Evolutionary conservation across 1,140 invertebrate genomes (phyloP).

Genomic region (Lordiphosa clarofinis): DNA sequence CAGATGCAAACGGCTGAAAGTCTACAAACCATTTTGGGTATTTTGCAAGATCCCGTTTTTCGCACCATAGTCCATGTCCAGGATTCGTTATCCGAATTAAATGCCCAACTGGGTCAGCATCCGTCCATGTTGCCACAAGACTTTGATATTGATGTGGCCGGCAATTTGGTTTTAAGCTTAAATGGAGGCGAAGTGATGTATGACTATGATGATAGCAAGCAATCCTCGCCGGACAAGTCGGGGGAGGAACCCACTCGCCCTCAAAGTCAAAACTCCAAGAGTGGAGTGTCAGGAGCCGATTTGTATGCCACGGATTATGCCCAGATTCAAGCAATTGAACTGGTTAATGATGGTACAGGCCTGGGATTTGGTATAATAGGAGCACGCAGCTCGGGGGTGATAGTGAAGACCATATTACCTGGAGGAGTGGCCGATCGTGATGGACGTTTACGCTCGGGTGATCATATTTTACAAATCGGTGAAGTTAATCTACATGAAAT

Average conservation of each 20-base stretch:
- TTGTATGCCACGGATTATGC: slow-evolving; percentile 95
- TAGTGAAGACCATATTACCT: slow-evolving; percentile 97
- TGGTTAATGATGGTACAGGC: slow-evolving; percentile 96
- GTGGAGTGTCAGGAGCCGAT: slow-evolving; percentile 82
- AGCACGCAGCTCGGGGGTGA: slow-evolving; percentile 96
- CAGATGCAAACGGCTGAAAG: slow-evolving; percentile 90
- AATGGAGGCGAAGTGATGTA: slow-evolving; percentile 81
- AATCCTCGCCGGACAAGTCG: slow-evolving; percentile 81
- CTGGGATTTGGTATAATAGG: slow-evolving; percentile 98
- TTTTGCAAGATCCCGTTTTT: slow-evolving; percentile 95
- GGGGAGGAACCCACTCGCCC: slow-evolving; percentile 80
- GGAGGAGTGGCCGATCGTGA: slow-evolving; percentile 97
- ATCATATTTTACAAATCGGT: slow-evolving; percentile 98
- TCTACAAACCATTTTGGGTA: slow-evolving; percentile 90
- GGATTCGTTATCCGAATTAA: slow-evolving; percentile 90
- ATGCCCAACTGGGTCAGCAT: slow-evolving; percentile 90
- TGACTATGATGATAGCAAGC: slow-evolving; percentile 80
- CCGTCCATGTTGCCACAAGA: slow-evolving; percentile 94
- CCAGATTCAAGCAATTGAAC: slow-evolving; percentile 96
- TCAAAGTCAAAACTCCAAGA: slow-evolving; percentile 71
- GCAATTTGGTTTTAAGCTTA: slow-evolving; percentile 84
- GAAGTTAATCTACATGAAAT: slow-evolving; percentile 92
- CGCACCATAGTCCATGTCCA: slow-evolving; percentile 94
- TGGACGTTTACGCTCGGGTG: slow-evolving; percentile 94
- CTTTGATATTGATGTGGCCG: slow-evolving; percentile 88